Conservation (phyloP, 1,140 invertebrate genomes). For the Vanessa atalanta region DNA sequence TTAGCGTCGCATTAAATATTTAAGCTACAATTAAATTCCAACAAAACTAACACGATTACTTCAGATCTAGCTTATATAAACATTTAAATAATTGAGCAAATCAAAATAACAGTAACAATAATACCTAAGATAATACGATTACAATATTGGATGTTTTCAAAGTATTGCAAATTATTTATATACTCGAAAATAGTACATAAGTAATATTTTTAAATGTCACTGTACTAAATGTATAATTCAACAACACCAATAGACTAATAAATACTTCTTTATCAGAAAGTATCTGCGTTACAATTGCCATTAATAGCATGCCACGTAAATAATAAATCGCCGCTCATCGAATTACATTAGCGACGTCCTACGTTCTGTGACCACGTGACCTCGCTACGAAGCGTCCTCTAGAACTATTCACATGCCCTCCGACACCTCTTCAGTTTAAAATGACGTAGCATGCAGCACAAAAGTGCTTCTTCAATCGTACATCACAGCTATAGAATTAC, state of each 20-base stretch:
- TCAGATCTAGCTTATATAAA: conserved; percentile 68
- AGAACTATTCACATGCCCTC: conserved; percentile 23
- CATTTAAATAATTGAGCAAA: conserved; percentile 79
- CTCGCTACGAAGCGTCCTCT: conserved; percentile 31
- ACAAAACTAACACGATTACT: conserved; percentile 63
- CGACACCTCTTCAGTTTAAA: conserved; percentile 39
- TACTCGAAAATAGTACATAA: conserved; percentile 65
- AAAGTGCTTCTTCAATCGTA: conserved; percentile 65
- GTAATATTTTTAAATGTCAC: conserved; percentile 58
- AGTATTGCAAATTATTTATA: conserved; percentile 59
- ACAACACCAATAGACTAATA: conserved; percentile 67
- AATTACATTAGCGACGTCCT: background rate
- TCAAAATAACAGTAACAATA: conserved; percentile 79
- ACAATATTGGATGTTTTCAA: conserved; percentile 62
- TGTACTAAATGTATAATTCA: conserved; percentile 70
- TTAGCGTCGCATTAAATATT: conserved; percentile 23
- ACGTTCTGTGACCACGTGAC: conserved; percentile 8
- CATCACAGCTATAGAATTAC: conserved; percentile 78
- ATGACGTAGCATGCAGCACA: conserved; percentile 66
- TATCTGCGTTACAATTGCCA: conserved; percentile 63
- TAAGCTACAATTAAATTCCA: conserved; percentile 43
- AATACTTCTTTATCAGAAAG: conserved; percentile 50
- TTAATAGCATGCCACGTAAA: conserved; percentile 37
- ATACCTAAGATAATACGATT: conserved; percentile 60
- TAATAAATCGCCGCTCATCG: conserved; percentile 26